A percentile compares a stretch with the other conserved stretches of the same genome.
Conservation (phyloP, 2,888 invertebrate genomes). For the Melieria crassipennis region DNA sequence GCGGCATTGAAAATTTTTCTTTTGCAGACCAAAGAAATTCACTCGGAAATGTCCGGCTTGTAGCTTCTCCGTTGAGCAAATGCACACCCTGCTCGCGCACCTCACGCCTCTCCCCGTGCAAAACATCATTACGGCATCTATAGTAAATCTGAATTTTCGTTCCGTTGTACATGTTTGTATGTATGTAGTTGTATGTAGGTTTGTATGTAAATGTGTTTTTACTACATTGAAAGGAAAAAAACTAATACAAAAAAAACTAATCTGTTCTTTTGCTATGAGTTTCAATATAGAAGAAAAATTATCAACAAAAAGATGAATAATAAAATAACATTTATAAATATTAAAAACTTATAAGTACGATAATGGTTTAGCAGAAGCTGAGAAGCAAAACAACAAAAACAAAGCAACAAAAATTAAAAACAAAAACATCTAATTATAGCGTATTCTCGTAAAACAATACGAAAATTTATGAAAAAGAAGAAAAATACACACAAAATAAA, state of each 20-base stretch:
- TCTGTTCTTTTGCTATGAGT: slow-evolving; percentile 23
- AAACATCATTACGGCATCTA: too few relatives aligned
- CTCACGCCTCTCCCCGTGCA: too few relatives aligned
- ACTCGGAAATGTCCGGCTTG: too few relatives aligned
- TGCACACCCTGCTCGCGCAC: too few relatives aligned
- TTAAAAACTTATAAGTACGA: too few relatives aligned
- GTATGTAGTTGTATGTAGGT: slow-evolving; percentile 33
- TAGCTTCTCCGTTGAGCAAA: too few relatives aligned
- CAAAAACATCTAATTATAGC: slow-evolving; percentile 37
- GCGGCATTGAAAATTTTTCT: too few relatives aligned
- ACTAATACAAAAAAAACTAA: slow-evolving; percentile 19
- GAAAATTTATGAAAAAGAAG: slow-evolving; percentile 22
- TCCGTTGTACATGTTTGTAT: slow-evolving; percentile 20
- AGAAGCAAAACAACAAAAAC: slow-evolving; percentile 28
- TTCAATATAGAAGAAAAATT: slow-evolving; percentile 18
- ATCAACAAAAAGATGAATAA: slow-evolving; percentile 14
- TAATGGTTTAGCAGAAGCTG: too few relatives aligned
- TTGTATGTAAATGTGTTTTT: slow-evolving; percentile 34
- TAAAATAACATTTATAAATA: slow-evolving; percentile 9
- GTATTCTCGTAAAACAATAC: slow-evolving; percentile 39
- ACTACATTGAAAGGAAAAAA: slow-evolving; percentile 15
- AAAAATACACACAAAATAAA: slow-evolving; percentile 21
- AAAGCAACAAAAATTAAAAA: slow-evolving; percentile 38
- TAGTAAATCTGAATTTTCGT: too few relatives aligned
- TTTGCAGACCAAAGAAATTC: too few relatives aligned